A percentile compares a stretch with the other conserved stretches of the same genome.
These are phyloP conservation scores for Taurulus bubalis DNA, from an alignment of 2,113 vertebrate species.

Conservation along the genomic window DNA sequence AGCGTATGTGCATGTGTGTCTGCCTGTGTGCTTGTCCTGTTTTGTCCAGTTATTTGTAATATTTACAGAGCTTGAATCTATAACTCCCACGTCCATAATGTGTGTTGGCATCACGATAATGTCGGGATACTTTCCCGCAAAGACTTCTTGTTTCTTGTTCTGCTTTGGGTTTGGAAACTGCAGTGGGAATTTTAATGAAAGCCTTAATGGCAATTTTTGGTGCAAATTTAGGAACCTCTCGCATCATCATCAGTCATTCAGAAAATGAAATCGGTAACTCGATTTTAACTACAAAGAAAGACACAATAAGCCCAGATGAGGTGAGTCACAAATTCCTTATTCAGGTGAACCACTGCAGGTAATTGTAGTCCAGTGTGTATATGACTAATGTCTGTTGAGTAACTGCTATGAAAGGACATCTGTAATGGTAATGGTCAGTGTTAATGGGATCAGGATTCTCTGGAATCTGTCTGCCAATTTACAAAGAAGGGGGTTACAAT, in stretches of 20 bases:
- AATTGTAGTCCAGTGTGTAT: conserved; percentile 1
- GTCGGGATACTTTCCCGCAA: not conserved
- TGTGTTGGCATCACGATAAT: not conserved
- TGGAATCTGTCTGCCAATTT: conserved; percentile 18
- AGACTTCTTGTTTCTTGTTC: not conserved
- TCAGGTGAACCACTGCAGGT: conserved; percentile 1
- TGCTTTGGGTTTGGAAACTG: not conserved
- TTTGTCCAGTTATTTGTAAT: conserved; percentile 18
- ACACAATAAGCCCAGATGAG: not conserved
- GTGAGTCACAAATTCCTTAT: conserved; percentile 6
- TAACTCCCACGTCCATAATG: not conserved
- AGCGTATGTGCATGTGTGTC: conserved; percentile 31
- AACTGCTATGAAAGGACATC: conserved; percentile 49
- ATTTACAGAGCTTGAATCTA: not conserved
- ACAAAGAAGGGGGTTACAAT: conserved; percentile 12
- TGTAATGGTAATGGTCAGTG: conserved; percentile 60
- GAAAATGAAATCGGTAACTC: conserved; percentile 1
- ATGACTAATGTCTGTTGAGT: conserved; percentile 50
- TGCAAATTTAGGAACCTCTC: not conserved
- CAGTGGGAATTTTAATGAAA: not conserved
- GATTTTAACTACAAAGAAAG: not conserved
- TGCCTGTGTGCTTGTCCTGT: conserved; percentile 16
- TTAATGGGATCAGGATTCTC: conserved; percentile 56
- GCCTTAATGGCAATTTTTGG: not conserved
- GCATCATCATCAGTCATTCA: conserved; percentile 9